A percentile compares a stretch with the other conserved stretches of the same genome.
Evolutionary conservation across 2,113 vertebrate species (phyloP).

Genomic region (Psilopogon haemacephalus): DNA sequence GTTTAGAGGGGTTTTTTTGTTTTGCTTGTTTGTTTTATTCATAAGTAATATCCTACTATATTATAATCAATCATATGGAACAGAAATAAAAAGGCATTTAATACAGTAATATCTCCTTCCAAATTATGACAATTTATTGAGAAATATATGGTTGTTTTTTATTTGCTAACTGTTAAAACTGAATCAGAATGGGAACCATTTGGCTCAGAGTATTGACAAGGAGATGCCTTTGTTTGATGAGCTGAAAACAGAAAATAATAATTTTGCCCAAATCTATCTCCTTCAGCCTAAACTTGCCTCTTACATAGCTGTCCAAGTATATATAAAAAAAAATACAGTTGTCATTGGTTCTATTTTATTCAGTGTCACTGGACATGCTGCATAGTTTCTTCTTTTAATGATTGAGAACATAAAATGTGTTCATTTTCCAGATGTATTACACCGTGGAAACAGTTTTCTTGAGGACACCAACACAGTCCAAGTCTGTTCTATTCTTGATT

Average conservation of each 20-base stretch:
- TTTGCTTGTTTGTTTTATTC: no score
- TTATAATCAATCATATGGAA: background rate
- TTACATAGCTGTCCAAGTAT: background rate
- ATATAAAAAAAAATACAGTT: background rate
- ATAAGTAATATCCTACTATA: background rate
- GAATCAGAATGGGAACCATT: background rate
- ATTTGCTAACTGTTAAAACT: background rate
- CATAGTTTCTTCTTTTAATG: background rate
- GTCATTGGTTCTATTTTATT: background rate
- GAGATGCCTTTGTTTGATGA: background rate
- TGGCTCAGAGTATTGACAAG: background rate
- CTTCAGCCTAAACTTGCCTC: background rate
- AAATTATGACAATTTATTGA: background rate
- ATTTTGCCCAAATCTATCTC: background rate
- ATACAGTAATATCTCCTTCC: background rate
- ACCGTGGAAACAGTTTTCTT: background rate
- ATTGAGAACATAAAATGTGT: background rate
- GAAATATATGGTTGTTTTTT: background rate
- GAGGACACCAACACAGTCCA: background rate
- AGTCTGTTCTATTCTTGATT: background rate
- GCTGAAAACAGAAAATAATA: background rate
- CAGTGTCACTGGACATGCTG: background rate
- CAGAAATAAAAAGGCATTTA: background rate
- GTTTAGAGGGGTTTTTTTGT: no score
- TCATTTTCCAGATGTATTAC: background rate